Evolutionary conservation across 2,113 vertebrate genomes (phyloP), one percentile per base, ranked within the genome.

Genomic region (Hippocampus comes): DNA sequence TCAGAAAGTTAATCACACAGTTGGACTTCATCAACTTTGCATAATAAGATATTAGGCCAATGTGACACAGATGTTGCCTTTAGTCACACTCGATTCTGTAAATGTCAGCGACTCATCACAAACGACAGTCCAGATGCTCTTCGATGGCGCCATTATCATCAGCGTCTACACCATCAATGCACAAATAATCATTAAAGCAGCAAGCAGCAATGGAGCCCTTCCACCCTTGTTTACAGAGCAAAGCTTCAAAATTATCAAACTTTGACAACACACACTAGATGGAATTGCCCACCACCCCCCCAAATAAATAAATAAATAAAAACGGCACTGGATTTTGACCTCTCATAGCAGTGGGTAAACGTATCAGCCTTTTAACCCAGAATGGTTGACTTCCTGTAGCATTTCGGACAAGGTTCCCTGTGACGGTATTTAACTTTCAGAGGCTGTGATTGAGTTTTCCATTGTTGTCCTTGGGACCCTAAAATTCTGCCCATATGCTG

Each of bases 71-170:
- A 61, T 61, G 59, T 61, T 61, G 59, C 59, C 27, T 61, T 61
- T 18, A 61, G 27, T 61, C 27, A 61, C 59, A 61, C 14, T 17
- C 27, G 59, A 61, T 34, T 61, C 59, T 61, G 27, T 20, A 61
- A 61, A 61, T 61, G 59, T 61, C 59, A 61, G 59, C 15, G 15
- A 61, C 27, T 61, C 30, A 61, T 61, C 59, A 34, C 14, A 34
- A 61, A 61, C 27, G 59, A 61, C 59, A 61, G 59, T 61, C 59
- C 59, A 61, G 59, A 61, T 61, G 59, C 30, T 61, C 59, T 61
- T 34, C 27, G 15, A 61, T 34, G 59, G 59, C 27, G 9, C 27
- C 59, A 34, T 61, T 61, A 61, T 61, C 59, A 61, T 61, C 59
- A 61, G 27, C 12, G 59, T 61, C 15, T 34, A 61, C 59, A 34